These are phyloP conservation scores for Triplophysa dalaica DNA, from an alignment of 2,113 vertebrate species.

Conservation along the genomic window DNA sequence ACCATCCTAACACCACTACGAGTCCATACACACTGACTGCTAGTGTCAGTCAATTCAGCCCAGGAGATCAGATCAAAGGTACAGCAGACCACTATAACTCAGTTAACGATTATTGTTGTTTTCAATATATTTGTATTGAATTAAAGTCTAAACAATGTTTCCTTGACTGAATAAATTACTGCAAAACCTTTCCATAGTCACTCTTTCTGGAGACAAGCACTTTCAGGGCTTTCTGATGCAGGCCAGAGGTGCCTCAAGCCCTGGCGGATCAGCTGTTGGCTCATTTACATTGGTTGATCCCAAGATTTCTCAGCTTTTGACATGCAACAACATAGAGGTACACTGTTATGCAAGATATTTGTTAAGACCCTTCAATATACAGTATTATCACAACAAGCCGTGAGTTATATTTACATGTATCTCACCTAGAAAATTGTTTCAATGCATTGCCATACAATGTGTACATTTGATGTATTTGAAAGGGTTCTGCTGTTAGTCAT, in stretches of 20 bases:
- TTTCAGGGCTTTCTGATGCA: slow-evolving; percentile 85
- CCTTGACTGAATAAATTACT: background rate
- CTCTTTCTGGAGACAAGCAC: slow-evolving; percentile 41
- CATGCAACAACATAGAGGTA: slow-evolving; percentile 24
- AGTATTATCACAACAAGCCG: no score
- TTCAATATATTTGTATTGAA: background rate
- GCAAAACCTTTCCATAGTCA: slow-evolving; percentile 37
- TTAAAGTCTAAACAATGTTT: background rate
- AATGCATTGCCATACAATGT: background rate
- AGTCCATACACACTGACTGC: slow-evolving; percentile 69
- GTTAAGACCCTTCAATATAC: background rate
- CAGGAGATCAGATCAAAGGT: slow-evolving; percentile 80
- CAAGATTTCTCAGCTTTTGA: slow-evolving; percentile 75
- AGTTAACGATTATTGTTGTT: background rate
- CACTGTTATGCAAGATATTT: no score
- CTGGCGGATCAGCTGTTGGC: slow-evolving; percentile 68
- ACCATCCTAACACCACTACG: slow-evolving; percentile 52
- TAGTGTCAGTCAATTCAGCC: slow-evolving; percentile 71
- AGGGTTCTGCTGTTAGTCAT: slow-evolving; percentile 87
- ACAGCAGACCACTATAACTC: background rate
- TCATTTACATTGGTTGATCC: slow-evolving; percentile 73
- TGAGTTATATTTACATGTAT: no score
- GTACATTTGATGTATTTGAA: slow-evolving; percentile 35
- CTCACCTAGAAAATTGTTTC: no score
- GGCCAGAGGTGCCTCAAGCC: slow-evolving; percentile 71